These are phyloP conservation scores for Parazoanthus swiftii DNA, from an alignment of 92 coral and sea anemone genomes.

Conservation along the genomic window DNA sequence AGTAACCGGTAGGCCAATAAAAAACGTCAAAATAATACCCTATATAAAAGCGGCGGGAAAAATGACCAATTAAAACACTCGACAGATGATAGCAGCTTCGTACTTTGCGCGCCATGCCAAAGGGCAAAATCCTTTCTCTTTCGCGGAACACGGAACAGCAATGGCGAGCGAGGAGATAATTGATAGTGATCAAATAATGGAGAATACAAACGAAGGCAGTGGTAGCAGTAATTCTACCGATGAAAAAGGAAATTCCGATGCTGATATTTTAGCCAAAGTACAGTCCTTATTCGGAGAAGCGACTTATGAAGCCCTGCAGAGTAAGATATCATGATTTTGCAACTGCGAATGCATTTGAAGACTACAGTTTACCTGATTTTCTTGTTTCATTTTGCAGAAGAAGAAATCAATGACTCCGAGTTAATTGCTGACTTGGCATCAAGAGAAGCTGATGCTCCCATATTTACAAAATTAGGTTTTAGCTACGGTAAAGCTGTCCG, in stretches of 20 bases:
- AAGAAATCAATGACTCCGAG: constrained; percentile 39
- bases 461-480: constrained; percentile 38
- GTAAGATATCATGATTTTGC: constrained; percentile 32
- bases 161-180: constrained; percentile 35
- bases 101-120: constrained; percentile 34
- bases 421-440: constrained; percentile 36
- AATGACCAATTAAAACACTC: constrained; percentile 43
- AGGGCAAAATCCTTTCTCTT: neutral
- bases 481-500: constrained; percentile 51
- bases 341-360: neutral
- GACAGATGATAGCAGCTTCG: constrained; percentile 41
- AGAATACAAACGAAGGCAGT: constrained; percentile 20
- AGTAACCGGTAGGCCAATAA: constrained; percentile 23
- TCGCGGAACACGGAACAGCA: neutral
- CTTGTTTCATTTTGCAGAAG: constrained; percentile 36
- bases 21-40: constrained; percentile 19
- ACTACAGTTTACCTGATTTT: neutral
- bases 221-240: constrained; percentile 33
- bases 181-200: constrained; percentile 8
- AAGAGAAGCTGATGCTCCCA: constrained; percentile 38
- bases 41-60: constrained; percentile 31
- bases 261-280: constrained; percentile 18
- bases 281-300: constrained; percentile 31
- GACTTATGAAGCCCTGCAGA: constrained; percentile 42
- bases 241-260: constrained; percentile 27